Base-by-base conservation (phyloP, 1,140 invertebrate genomes). In the Pentalonia nigronervosa region DNA sequence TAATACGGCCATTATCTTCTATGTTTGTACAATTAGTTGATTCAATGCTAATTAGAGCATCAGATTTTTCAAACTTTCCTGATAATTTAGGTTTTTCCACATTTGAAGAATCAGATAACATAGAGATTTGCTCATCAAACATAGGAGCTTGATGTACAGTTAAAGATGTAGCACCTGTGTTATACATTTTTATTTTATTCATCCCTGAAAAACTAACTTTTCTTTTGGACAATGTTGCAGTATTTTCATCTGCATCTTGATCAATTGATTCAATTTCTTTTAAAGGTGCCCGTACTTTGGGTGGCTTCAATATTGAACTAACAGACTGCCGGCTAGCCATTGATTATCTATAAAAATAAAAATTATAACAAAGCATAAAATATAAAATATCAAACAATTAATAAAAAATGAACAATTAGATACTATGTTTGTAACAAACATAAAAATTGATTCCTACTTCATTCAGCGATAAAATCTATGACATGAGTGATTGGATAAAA, bases 161-260 rank as follows among this genome's bases (percentile, higher is more conserved):
- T 56, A 86, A 86, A 50, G 91, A 93, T 36, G 81, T 86, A 45
- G 90, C 90, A 45, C 47, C 81, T 41, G 81, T 86, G 84, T 86
- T 93, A n/a, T 93, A 86, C 81, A 93, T 93, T 56, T 93, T 93
- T 36, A 93, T 93, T 86, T 93, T 93, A 45, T 93, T 93, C 48
- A 50, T 93, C 21, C 91, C 91, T 2, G 91, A 86, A 53, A 93
- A 93, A 84, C 91, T 93, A 4, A 93, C 81, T 56, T 86, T 93
- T 56, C 48, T 50, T 45, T 93, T 93, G 1, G 91, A 4, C 21
- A 93, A 23, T 25, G 81, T 84, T 41, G 91, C 91, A 93, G 91
- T 93, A 93, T 86, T 86, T 60, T 93, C 91, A 86, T 93, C 91
- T n/a, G 30, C 81, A 56, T 93, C 91, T 84, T 84, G 91, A 41